Evolutionary conservation across 1,140 invertebrate genomes (phyloP).

Genomic region (Leptinotarsa lineolata): DNA sequence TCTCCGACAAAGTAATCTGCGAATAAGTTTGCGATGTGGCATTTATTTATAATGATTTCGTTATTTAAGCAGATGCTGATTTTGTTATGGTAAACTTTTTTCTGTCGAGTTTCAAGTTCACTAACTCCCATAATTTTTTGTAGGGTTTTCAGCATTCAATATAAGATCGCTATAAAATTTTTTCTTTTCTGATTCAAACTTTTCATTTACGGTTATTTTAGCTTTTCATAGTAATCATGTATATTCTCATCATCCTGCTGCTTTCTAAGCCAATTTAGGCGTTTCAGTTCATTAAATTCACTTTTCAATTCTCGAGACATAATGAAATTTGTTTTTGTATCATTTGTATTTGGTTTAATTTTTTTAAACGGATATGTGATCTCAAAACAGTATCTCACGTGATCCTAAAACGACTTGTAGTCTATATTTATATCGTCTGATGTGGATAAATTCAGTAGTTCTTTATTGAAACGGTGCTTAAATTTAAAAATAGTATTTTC

Average conservation of each 20-base stretch:
- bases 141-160: slow-evolving; percentile 11
- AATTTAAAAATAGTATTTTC: slow-evolving; percentile 15
- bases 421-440: slow-evolving; percentile 6
- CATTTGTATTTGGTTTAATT: slow-evolving; percentile 14
- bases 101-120: slow-evolving; percentile 13
- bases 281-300: slow-evolving; percentile 17
- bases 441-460: slow-evolving; percentile 15
- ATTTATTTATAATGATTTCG: slow-evolving; percentile 15
- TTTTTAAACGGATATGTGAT: slow-evolving; percentile 16
- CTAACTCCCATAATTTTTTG: slow-evolving; percentile 17
- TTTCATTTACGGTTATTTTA: slow-evolving; percentile 12
- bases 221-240: slow-evolving; percentile 9
- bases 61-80: slow-evolving; percentile 12
- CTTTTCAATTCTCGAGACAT: slow-evolving; percentile 17
- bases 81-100: slow-evolving; percentile 8
- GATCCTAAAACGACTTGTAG: slow-evolving; percentile 12
- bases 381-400: slow-evolving; percentile 9
- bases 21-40: slow-evolving; percentile 12
- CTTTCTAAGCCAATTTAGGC: slow-evolving; percentile 17
- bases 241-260: slow-evolving; percentile 17
- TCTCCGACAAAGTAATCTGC: slow-evolving; percentile 13
- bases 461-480: slow-evolving; percentile 17
- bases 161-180: slow-evolving; percentile 6
- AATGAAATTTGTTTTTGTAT: slow-evolving; percentile 12
- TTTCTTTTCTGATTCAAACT: slow-evolving; percentile 15